These are phyloP conservation scores for mouse (Mus musculus) DNA, from an alignment of 2,113 vertebrate genomes.

Conservation along the genomic window GRCm39 chr11:58023501-58024000, in stretches of 20 bases:
- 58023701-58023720: neutral
- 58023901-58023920: neutral
- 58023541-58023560: neutral
- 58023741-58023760: neutral
- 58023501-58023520: neutral
- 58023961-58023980: too few relatives aligned
- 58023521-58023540: neutral
- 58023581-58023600: neutral
- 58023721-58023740: neutral
- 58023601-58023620: neutral
- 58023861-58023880: neutral
- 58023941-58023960: too few relatives aligned
- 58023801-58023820: neutral
- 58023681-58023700: neutral
- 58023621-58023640: conserved; percentile 22
- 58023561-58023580: neutral
- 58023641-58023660: neutral
- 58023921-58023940: too few relatives aligned
- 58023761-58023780: neutral
- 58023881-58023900: neutral
- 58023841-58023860: neutral
- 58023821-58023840: neutral
- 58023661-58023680: neutral
- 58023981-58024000: too few relatives aligned
- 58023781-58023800: neutral